Evolutionary conservation across 2,113 vertebrate species (phyloP).

Genomic region (Oryzias javanicus): DNA sequence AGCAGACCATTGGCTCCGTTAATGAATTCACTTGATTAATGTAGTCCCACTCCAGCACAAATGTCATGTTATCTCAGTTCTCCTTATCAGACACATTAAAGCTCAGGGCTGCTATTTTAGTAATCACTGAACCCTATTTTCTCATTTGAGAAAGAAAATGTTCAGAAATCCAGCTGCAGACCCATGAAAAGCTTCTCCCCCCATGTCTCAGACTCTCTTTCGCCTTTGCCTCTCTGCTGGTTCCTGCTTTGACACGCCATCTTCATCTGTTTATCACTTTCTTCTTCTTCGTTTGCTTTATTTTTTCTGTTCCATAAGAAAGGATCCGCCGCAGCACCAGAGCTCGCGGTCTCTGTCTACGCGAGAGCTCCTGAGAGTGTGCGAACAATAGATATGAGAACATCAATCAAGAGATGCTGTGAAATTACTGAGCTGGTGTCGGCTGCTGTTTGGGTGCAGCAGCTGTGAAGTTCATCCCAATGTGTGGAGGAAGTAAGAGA

Average conservation of each 20-base stretch:
- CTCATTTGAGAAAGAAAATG: constrained; percentile 22
- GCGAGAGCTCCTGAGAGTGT: constrained; percentile 36
- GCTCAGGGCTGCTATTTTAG: constrained; percentile 7
- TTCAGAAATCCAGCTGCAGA: constrained; percentile 9
- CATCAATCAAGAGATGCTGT: constrained; percentile 42
- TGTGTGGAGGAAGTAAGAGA: constrained; percentile 6
- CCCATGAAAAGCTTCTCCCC: constrained; percentile 11
- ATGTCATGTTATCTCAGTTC: neutral
- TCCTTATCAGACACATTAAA: neutral
- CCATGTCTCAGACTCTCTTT: constrained; percentile 4
- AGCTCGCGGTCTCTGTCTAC: constrained; percentile 46
- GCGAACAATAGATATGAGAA: constrained; percentile 47
- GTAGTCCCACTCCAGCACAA: neutral
- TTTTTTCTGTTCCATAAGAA: constrained; percentile 11
- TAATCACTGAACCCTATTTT: constrained; percentile 7
- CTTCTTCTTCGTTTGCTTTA: constrained; percentile 26
- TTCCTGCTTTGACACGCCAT: constrained; percentile 24
- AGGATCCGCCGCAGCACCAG: constrained; percentile 44
- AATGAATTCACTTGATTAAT: constrained; percentile 1
- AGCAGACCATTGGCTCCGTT: constrained; percentile 5
- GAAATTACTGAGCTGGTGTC: constrained; percentile 26
- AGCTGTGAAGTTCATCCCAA: constrained; percentile 37
- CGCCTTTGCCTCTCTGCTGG: constrained; percentile 10
- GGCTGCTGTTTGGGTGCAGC: constrained; percentile 35
- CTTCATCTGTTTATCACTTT: constrained; percentile 42